A percentile compares a stretch with the other conserved stretches of the same genome.
These are phyloP conservation scores for Apolygus lucorum DNA, from an alignment of 1,140 invertebrate species.

Conservation along the genomic window DNA sequence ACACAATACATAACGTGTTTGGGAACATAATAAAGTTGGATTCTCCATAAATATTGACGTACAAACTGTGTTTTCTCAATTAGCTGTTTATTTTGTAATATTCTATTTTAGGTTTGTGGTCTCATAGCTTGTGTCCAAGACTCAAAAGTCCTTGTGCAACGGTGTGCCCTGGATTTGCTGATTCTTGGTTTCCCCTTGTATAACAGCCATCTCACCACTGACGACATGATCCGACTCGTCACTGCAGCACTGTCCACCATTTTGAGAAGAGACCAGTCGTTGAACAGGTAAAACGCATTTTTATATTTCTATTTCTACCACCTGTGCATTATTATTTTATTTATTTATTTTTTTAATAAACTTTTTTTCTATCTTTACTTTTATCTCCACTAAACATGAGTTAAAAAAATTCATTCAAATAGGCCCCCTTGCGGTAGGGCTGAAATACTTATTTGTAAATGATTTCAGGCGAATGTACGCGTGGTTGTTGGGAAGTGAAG, in stretches of 20 bases:
- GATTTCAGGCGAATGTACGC: slow-evolving; percentile 60
- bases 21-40: neutral
- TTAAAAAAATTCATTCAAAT: neutral
- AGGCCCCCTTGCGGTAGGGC: neutral
- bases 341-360: neutral
- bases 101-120: slow-evolving; percentile 53
- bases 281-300: slow-evolving; percentile 56
- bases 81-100: slow-evolving; percentile 20
- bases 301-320: neutral
- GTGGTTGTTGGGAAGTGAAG: slow-evolving; percentile 71
- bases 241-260: slow-evolving; percentile 75
- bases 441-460: neutral
- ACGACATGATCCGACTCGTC: slow-evolving; percentile 68
- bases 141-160: slow-evolving; percentile 71
- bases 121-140: slow-evolving; percentile 69
- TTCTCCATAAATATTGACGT: neutral
- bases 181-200: slow-evolving; percentile 80
- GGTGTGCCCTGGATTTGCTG: slow-evolving; percentile 77
- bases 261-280: slow-evolving; percentile 80
- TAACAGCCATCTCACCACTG: slow-evolving; percentile 60
- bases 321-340: no score
- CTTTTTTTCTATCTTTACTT: slow-evolving; percentile 15
- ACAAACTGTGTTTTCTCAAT: no score
- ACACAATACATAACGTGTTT: neutral
- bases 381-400: no score